A percentile compares a stretch with the other conserved stretches of the same genome.
phyloP scores from a whole-genome alignment of 2,797 vertebrate species.

The Melanotaenia trifasciata region DNA sequence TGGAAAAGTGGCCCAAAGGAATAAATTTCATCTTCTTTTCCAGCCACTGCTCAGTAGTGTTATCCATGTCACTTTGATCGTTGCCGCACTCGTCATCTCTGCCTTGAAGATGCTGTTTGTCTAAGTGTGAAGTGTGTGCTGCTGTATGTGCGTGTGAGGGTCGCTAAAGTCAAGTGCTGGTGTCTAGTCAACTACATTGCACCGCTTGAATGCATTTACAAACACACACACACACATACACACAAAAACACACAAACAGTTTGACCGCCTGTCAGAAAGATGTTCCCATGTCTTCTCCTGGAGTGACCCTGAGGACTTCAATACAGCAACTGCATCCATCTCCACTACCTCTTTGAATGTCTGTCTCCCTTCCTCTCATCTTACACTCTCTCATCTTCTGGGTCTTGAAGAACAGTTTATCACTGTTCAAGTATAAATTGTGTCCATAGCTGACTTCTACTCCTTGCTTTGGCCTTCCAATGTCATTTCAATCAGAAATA shows the following conservation, averaged over 20 bases:
- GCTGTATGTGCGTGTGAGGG: constrained; percentile 13
- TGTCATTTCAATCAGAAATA: background rate
- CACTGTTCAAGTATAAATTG: constrained; percentile 18
- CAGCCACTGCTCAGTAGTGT: constrained; percentile 2
- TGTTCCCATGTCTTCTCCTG: constrained; percentile 36
- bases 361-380: constrained; percentile 1
- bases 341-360: constrained; percentile 7
- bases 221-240: background rate
- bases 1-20: background rate
- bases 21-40: constrained; percentile 1
- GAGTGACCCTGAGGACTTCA: constrained; percentile 48
- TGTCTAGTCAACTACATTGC: constrained; percentile 41
- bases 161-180: constrained; percentile 52
- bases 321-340: constrained; percentile 44
- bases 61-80: constrained; percentile 43
- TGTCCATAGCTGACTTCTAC: constrained; percentile 3
- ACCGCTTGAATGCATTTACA: constrained; percentile 23
- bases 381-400: constrained; percentile 16
- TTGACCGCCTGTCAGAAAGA: constrained; percentile 58
- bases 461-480: constrained; percentile 3
- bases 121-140: constrained; percentile 9
- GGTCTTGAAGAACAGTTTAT: constrained; percentile 18
- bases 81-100: constrained; percentile 28
- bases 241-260: constrained; percentile 6
- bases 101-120: constrained; percentile 15